phyloP scores from a whole-genome alignment of 2,888 invertebrate species.

The Boloria selene region DNA sequence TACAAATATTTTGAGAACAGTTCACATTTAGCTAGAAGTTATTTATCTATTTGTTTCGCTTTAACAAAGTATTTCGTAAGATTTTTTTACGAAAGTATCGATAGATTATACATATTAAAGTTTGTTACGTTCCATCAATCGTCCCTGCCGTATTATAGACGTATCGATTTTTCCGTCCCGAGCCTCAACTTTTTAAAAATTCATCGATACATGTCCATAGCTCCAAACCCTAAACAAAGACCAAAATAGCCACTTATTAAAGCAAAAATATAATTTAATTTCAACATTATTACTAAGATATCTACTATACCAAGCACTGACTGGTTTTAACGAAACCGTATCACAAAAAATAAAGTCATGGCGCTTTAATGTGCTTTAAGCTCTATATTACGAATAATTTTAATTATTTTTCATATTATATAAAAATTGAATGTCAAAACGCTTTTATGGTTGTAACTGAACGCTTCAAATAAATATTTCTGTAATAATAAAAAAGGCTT shows the following conservation, averaged over 20 bases:
- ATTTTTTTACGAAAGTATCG: slow-evolving; percentile 6
- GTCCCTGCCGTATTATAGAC: slow-evolving; percentile 61
- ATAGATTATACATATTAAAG: background rate
- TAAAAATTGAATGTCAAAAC: slow-evolving; percentile 13
- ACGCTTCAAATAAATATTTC: slow-evolving; percentile 35
- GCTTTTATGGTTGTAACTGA: slow-evolving; percentile 38
- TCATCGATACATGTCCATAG: slow-evolving; percentile 69
- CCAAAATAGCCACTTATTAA: slow-evolving; percentile 46
- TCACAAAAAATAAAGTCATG: too few relatives aligned
- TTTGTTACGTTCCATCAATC: slow-evolving; percentile 41
- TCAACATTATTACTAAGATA: background rate
- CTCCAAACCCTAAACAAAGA: slow-evolving; percentile 57
- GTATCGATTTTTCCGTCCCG: slow-evolving; percentile 79
- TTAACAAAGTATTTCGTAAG: slow-evolving; percentile 3
- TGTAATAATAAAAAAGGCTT: slow-evolving; percentile 56
- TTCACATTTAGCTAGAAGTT: slow-evolving; percentile 6
- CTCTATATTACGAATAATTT: background rate
- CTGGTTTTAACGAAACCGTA: too few relatives aligned
- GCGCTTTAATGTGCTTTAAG: background rate
- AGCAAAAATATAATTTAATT: background rate
- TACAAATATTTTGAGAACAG: slow-evolving; percentile 10
- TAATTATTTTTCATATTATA: slow-evolving; percentile 8
- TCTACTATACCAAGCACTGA: too few relatives aligned
- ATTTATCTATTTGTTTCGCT: slow-evolving; percentile 6
- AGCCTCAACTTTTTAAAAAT: slow-evolving; percentile 75